phyloP scores from a whole-genome alignment of 2,888 invertebrate species.

The Danaus chrysippus region DNA sequence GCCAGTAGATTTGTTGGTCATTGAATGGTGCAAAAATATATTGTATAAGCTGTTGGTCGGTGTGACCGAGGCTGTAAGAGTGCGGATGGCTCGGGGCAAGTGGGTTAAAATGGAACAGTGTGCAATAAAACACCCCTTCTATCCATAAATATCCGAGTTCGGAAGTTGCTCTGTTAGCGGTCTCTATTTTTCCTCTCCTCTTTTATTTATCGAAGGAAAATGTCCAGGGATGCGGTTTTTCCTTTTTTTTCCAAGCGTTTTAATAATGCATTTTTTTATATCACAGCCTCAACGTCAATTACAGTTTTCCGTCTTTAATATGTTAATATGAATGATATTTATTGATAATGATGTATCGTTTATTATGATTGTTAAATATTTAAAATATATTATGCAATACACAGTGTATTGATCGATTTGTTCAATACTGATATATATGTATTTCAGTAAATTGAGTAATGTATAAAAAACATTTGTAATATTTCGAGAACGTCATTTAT shows the following conservation, averaged over 20 bases:
- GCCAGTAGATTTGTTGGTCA: no score
- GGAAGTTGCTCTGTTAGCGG: constrained; percentile 77
- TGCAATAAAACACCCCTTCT: constrained; percentile 75
- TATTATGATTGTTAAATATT: no score
- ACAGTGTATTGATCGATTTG: no score
- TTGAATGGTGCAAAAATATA: not conserved
- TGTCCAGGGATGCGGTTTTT: constrained; percentile 46
- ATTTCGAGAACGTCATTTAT: no score
- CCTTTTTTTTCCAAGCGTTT: constrained; percentile 21
- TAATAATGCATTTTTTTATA: not conserved
- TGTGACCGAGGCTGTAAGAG: constrained; percentile 52
- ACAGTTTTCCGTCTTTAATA: not conserved
- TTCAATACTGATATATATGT: no score
- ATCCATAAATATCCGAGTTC: constrained; percentile 75
- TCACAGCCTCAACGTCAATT: constrained; percentile 1
- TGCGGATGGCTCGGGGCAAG: constrained; percentile 74
- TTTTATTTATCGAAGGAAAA: constrained; percentile 68
- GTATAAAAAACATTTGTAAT: no score
- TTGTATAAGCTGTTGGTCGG: constrained; percentile 27
- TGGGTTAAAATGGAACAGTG: constrained; percentile 72
- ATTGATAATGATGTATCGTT: no score
- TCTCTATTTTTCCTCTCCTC: constrained; percentile 63
- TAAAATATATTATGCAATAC: no score
- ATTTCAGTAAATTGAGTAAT: no score
- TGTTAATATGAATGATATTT: no score